phyloP scores from a whole-genome alignment of 2,888 invertebrate genomes.

The Caenorhabditis becei region DNA sequence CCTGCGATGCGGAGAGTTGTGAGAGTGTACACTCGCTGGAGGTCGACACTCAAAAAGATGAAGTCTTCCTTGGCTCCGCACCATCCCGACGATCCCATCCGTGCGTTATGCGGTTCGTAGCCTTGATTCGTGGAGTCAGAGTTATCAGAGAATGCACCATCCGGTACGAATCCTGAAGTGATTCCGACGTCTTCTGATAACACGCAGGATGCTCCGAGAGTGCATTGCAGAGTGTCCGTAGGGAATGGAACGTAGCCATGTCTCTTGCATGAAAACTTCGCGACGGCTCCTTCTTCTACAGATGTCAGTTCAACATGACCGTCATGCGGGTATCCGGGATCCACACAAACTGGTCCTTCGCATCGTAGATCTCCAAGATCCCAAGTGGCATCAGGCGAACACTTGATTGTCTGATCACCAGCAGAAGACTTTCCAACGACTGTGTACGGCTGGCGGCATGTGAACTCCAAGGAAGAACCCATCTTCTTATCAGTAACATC shows the following conservation, averaged over 20 bases:
- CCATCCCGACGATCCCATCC: conserved; percentile 81
- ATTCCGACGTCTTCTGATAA: conserved; percentile 93
- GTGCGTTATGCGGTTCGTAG: conserved; percentile 85
- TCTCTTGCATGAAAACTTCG: conserved; percentile 91
- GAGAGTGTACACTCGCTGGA: conserved; percentile 91
- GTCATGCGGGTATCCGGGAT: conserved; percentile 94
- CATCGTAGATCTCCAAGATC: conserved; percentile 96
- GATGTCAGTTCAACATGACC: conserved; percentile 89
- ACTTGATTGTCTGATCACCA: conserved; percentile 92
- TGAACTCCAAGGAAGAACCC: conserved; percentile 95
- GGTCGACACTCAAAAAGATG: conserved; percentile 94
- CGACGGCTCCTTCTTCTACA: conserved; percentile 89
- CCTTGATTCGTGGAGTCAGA: conserved; percentile 85
- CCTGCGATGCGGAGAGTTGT: conserved; percentile 81
- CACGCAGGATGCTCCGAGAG: conserved; percentile 91
- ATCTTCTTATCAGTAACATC: conserved; percentile 83
- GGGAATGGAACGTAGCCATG: conserved; percentile 85
- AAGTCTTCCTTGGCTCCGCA: conserved; percentile 91
- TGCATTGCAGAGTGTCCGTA: conserved; percentile 74
- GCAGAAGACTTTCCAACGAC: conserved; percentile 93
- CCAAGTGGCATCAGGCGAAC: conserved; percentile 95
- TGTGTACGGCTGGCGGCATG: conserved; percentile 93
- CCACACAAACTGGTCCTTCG: conserved; percentile 96
- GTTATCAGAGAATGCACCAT: conserved; percentile 90
- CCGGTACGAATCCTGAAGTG: conserved; percentile 93